These are phyloP conservation scores for Brachionus plicatilis DNA, from an alignment of 1,140 invertebrate genomes.

Conservation along the genomic window DNA sequence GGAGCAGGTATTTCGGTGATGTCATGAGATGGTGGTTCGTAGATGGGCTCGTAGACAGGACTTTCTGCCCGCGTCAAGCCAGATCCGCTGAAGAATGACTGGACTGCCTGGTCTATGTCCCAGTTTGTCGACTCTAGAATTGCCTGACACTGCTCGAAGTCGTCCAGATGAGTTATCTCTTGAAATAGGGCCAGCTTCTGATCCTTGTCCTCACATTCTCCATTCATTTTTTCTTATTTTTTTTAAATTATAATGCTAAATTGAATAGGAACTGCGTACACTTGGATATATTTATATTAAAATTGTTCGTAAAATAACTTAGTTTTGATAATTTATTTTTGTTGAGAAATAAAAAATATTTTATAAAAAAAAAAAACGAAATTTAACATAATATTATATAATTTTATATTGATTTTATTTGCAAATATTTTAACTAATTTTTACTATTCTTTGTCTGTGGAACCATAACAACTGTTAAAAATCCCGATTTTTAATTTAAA, in stretches of 20 bases:
- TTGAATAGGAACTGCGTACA: neutral
- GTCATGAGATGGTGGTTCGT: neutral
- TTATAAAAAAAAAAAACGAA: neutral
- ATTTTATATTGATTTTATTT: neutral
- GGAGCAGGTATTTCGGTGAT: neutral
- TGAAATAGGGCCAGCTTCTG: conserved; percentile 17
- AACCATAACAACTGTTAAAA: neutral
- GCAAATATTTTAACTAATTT: neutral
- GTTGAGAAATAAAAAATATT: neutral
- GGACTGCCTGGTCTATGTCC: conserved; percentile 21
- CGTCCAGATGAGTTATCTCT: conserved; percentile 35
- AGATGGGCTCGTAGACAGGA: neutral
- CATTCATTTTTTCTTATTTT: neutral
- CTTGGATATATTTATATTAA: neutral
- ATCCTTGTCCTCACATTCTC: neutral
- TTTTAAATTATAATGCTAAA: neutral
- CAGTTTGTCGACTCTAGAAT: conserved; percentile 31
- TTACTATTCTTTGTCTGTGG: neutral
- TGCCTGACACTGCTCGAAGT: conserved; percentile 27
- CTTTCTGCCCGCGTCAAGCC: neutral
- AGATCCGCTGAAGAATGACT: neutral
- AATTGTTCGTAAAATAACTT: neutral
- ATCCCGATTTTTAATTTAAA: neutral
- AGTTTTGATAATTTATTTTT: neutral
- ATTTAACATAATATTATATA: neutral